These are phyloP conservation scores for Periparus ater DNA, from an alignment of 2,797 vertebrate species.

Conservation along the genomic window DNA sequence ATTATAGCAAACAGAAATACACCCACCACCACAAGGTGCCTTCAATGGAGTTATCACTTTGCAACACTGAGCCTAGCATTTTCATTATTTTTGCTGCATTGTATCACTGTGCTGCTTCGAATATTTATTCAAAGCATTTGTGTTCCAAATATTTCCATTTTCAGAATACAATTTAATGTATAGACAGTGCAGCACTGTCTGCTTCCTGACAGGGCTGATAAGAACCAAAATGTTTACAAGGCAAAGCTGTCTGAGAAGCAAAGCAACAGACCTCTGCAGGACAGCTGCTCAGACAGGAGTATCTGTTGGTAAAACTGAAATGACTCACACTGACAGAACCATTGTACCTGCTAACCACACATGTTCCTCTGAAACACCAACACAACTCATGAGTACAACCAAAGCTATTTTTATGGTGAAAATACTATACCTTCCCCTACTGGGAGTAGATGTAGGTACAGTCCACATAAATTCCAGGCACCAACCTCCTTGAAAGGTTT, in stretches of 20 bases:
- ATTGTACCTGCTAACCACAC: not conserved
- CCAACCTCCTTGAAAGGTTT: not conserved
- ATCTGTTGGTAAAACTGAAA: not conserved
- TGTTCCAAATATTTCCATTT: conserved; percentile 40
- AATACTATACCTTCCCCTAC: not conserved
- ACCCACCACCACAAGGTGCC: not conserved
- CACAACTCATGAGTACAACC: not conserved
- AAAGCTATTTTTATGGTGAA: not conserved
- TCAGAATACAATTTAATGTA: conserved; percentile 38
- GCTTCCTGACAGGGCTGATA: conserved; percentile 43
- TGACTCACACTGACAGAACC: not conserved
- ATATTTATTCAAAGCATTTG: conserved; percentile 32
- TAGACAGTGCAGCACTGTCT: conserved; percentile 39
- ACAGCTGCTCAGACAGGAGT: conserved; percentile 19
- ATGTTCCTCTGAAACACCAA: not conserved
- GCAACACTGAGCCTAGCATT: not conserved
- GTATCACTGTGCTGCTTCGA: not conserved
- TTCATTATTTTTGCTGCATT: conserved; percentile 25
- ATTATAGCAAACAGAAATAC: conserved; percentile 3
- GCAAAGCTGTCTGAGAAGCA: not conserved
- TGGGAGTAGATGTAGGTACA: not conserved
- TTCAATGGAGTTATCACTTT: conserved; percentile 8
- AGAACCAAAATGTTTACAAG: conserved; percentile 18
- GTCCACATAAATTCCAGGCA: not conserved
- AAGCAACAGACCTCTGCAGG: conserved; percentile 14